A percentile compares a stretch with the other conserved stretches of the same genome.
phyloP scores from a whole-genome alignment of 1,140 invertebrate genomes.

The Artemia franciscana region DNA sequence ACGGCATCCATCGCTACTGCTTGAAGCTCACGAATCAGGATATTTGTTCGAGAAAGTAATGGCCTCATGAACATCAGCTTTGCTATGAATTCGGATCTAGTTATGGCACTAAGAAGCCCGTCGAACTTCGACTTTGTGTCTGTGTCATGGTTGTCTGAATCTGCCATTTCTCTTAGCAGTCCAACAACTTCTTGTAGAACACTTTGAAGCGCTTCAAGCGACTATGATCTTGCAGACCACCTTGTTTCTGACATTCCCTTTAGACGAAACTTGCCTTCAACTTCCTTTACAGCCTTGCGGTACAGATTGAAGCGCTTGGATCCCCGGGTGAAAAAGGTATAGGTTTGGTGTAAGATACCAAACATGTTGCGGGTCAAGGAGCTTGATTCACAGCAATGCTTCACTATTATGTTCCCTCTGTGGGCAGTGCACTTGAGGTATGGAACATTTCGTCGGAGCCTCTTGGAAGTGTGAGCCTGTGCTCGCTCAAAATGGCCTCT shows the following conservation, averaged over 20 bases:
- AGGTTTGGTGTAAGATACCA: not conserved
- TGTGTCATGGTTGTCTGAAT: not conserved
- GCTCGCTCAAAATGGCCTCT: no score
- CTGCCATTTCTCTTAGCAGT: not conserved
- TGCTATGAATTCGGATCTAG: no score
- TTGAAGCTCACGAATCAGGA: no score
- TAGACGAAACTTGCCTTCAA: not conserved
- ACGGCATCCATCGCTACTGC: no score
- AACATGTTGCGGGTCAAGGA: not conserved
- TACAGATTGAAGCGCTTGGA: not conserved
- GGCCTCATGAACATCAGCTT: no score
- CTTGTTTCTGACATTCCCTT: not conserved
- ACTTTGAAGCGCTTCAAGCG: not conserved
- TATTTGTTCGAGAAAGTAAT: no score
- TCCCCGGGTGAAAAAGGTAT: not conserved
- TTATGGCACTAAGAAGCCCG: not conserved
- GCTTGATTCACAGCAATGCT: not conserved
- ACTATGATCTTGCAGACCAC: not conserved
- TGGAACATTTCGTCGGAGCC: no score
- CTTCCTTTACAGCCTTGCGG: not conserved
- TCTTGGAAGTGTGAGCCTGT: no score
- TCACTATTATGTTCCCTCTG: not conserved
- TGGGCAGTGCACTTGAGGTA: no score
- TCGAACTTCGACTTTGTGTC: not conserved
- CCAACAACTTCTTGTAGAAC: not conserved